Percentiles rank a stretch among this genome's conserved stretches.
Conservation (phyloP, 2,888 invertebrate genomes). For the Baccha elongata region DNA sequence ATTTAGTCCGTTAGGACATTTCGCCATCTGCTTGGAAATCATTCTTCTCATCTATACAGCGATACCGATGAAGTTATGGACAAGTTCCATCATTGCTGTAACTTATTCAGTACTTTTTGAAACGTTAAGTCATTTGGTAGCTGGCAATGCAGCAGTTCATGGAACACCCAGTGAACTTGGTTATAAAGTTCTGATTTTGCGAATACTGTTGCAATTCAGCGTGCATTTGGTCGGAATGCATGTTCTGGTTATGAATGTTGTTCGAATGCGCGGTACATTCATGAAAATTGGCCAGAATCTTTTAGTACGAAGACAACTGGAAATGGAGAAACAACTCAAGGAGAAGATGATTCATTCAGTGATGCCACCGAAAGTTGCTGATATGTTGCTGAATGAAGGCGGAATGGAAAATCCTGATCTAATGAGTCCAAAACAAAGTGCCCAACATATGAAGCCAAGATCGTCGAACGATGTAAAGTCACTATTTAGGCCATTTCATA, state of each 20-base stretch:
- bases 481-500: constrained; percentile 96
- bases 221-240: constrained; percentile 96
- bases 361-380: constrained; percentile 97
- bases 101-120: constrained; percentile 94
- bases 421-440: constrained; percentile 75
- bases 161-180: constrained; percentile 83
- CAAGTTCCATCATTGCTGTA: constrained; percentile 90
- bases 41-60: constrained; percentile 96
- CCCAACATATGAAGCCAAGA: constrained; percentile 78
- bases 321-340: constrained; percentile 96
- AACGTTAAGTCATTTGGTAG: constrained; percentile 84
- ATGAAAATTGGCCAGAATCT: constrained; percentile 98
- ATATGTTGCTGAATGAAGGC: constrained; percentile 91
- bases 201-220: constrained; percentile 92
- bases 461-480: constrained; percentile 86
- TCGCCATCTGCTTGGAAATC: constrained; percentile 93
- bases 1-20: constrained; percentile 91
- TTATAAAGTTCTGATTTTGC: constrained; percentile 86
- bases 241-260: constrained; percentile 95
- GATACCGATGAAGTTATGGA: constrained; percentile 94
- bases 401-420: constrained; percentile 78
- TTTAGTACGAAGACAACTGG: constrained; percentile 93
- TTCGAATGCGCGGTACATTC: constrained; percentile 96
- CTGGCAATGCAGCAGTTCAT: constrained; percentile 83
- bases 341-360: constrained; percentile 99